These are phyloP conservation scores for Thaumetopoea pityocampa DNA, from an alignment of 1,140 invertebrate species.

Conservation along the genomic window DNA sequence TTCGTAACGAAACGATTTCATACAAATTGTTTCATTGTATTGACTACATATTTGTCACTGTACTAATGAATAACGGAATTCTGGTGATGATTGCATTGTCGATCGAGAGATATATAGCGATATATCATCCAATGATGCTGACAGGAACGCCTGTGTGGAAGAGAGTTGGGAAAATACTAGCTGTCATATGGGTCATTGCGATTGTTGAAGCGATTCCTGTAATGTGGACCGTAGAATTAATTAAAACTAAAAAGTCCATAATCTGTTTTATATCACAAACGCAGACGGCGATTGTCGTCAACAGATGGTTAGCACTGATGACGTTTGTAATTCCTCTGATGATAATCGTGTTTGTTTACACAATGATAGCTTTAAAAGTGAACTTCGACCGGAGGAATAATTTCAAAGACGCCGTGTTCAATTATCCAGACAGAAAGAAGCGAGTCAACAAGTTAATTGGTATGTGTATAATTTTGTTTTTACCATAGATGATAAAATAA, in stretches of 20 bases:
- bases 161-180: constrained; percentile 42
- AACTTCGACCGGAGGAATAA: constrained; percentile 36
- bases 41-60: constrained; percentile 25
- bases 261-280: constrained; percentile 48
- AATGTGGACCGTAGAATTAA: constrained; percentile 33
- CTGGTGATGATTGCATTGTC: constrained; percentile 53
- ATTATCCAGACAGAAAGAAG: constrained; percentile 43
- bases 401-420: constrained; percentile 36
- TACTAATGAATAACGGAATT: constrained; percentile 54
- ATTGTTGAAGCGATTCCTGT: constrained; percentile 48
- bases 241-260: constrained; percentile 27
- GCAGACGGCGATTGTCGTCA: constrained; percentile 35
- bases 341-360: constrained; percentile 53
- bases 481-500: background rate
- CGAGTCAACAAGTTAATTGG: constrained; percentile 59
- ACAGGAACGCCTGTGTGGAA: constrained; percentile 35
- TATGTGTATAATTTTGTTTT: constrained; percentile 31
- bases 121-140: constrained; percentile 46
- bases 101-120: constrained; percentile 56
- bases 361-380: constrained; percentile 53
- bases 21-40: constrained; percentile 44
- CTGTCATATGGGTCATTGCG: too few species aligned
- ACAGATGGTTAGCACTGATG: constrained; percentile 37
- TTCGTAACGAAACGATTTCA: constrained; percentile 26
- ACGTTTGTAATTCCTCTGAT: constrained; percentile 49